Evolutionary conservation across 2,888 invertebrate species (phyloP).

Genomic region (Ypsolopha sequella): DNA sequence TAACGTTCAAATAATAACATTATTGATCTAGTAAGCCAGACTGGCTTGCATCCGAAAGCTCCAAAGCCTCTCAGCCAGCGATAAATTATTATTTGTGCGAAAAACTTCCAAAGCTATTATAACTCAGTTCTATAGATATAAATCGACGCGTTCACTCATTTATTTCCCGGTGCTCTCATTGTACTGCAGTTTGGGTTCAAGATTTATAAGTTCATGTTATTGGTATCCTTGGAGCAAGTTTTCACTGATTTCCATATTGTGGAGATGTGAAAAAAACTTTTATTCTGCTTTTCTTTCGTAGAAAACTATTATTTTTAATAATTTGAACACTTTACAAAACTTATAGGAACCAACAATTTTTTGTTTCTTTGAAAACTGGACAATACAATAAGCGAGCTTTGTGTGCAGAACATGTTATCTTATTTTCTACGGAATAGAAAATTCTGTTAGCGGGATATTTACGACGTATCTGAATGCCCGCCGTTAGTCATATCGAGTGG

Average conservation of each 20-base stretch:
- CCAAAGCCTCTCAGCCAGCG: slow-evolving; percentile 27
- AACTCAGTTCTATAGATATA: slow-evolving; percentile 32
- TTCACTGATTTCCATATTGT: slow-evolving; percentile 5
- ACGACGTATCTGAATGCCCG: slow-evolving; percentile 31
- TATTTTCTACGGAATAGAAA: not conserved
- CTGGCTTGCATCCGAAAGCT: slow-evolving; percentile 13
- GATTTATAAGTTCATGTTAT: slow-evolving; percentile 6
- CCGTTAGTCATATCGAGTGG: slow-evolving; percentile 37
- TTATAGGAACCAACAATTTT: no score
- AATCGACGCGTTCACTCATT: slow-evolving; percentile 20
- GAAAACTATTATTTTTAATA: no score
- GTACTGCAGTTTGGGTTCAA: slow-evolving; percentile 8
- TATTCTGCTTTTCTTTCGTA: no score
- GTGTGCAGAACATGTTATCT: not conserved
- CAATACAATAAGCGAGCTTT: no score
- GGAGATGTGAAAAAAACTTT: not conserved
- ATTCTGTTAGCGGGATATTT: slow-evolving; percentile 26
- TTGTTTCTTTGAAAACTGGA: no score
- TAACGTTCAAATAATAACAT: no score
- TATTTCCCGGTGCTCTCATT: slow-evolving; percentile 12
- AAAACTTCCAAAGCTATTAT: slow-evolving; percentile 38
- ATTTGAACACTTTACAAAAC: no score
- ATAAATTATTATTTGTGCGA: slow-evolving; percentile 36
- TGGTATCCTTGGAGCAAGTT: slow-evolving; percentile 3
- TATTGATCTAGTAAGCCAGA: no score